Base-by-base conservation (phyloP, 2,888 invertebrate species). In the Steinernema scapterisci region DNA sequence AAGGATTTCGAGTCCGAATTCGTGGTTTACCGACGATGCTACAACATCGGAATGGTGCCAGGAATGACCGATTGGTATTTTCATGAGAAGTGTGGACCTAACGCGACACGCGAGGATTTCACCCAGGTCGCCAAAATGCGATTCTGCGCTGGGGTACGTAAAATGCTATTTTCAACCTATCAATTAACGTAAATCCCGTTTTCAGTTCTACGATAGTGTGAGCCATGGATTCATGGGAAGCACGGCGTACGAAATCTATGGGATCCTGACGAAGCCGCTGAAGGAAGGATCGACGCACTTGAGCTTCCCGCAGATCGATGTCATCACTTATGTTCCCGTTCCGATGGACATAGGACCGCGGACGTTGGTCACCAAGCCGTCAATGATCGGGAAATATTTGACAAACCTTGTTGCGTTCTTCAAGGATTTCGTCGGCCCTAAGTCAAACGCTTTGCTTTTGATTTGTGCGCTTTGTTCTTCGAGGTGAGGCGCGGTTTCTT, bases 341-440 rank as follows among this genome's bases (percentile, higher is more conserved):
- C 3, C 5, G 48, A 48, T 5, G n/a, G 48, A 48, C 19, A 19
- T 48, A 2, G 16, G 48, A 5, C 16, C 5, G 5, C 48, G 48
- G 3, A 2, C 3, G 2, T 7, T 13, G 19, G 16, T 48, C n/a
- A 7, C 21, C 5, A 54, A 54, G 54, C 25, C 21, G 25, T 21
- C 54, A 21, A 25, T 21, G 1, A 25, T 25, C 19, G 48, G 48
- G 21, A 54, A 54, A 25, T 25, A 54, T 13, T 1, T 54, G 23
- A 54, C 25, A 25, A 54, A 21, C 21, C 21, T 54, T 2, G 54
- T 54, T 13, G 3, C 21, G 21, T 54, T 23, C 13, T 54, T 54
- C 21, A 54, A 54, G 54, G 54, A 54, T 21, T 54, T 54, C 54
- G 23, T 54, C 25, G 54, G 54, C 11, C 54, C 54, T 19, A 54